Evolutionary conservation across 1,140 invertebrate genomes (phyloP), one percentile per base, ranked within the genome.

Genomic region (Ladona fulva): DNA sequence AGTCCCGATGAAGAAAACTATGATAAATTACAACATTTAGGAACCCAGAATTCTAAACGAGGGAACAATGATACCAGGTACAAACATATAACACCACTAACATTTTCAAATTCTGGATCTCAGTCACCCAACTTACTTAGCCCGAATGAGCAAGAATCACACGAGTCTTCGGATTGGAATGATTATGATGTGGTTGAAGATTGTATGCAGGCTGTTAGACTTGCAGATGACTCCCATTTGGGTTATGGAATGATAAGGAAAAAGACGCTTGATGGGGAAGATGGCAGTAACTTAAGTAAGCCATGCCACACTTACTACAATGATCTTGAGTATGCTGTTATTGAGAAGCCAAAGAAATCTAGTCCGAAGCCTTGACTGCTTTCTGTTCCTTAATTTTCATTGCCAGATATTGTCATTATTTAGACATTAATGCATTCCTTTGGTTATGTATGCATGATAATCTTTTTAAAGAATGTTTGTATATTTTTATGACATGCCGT

Each of bases 21-120:
- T 83, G 93, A 94, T 83, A 90, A 90, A 77, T 82, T 94, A n/a
- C 91, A 94, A 81, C 92, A 93, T 82, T 92, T 94, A 82, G 91
- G 92, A 14, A 91, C 92, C 0, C 52, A 66, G 14, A 88, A 89
- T 42, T 89, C 88, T 79, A 93, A 93, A 86, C 84, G 90, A 66
- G 89, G 89, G 76, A 88, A 86, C 80, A 88, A 88, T 5, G 89
- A 88, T 75, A 87, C 91, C n/a, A 87, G 88, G 16, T 94, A 94
- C 81, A 92, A 92, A 80, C 89, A 90, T 80, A 86, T 92, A 14
- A 85, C 82, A 16, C 74, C 74, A 24, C 22, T 44, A 79, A 6
- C 78, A 77, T 73, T 78, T 77, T 52, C 44, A 74, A 11, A 74
- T 80, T 25, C 25, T n/a, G 16, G 73, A 79, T 25, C 29, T 73